These are phyloP conservation scores for Cardiocondyla obscurior DNA, from an alignment of 1,140 invertebrate genomes.

Conservation along the genomic window DNA sequence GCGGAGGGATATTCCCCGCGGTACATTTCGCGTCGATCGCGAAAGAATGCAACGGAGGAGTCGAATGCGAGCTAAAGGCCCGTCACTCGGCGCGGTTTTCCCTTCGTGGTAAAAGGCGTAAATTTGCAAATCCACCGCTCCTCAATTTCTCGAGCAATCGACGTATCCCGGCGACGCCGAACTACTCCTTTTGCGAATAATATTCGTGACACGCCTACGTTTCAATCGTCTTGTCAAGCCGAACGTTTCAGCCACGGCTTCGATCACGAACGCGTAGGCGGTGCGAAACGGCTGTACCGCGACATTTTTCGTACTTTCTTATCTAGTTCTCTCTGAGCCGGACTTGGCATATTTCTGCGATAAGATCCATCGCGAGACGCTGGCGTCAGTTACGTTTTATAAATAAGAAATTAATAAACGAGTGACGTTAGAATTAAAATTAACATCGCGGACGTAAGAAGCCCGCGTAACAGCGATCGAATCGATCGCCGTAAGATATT, in stretches of 20 bases:
- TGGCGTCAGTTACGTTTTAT: background rate
- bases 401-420: background rate
- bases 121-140: constrained; percentile 43
- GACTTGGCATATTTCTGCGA: too few relatives aligned
- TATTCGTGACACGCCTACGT: constrained; percentile 45
- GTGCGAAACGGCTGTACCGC: background rate
- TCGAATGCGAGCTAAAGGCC: background rate
- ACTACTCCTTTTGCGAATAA: constrained; percentile 61
- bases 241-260: constrained; percentile 19
- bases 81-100: too few relatives aligned
- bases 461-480: too few relatives aligned
- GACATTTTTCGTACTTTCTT: constrained; percentile 4
- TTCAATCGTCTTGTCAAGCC: constrained; percentile 34
- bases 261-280: background rate
- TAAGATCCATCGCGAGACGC: too few relatives aligned
- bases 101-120: constrained; percentile 14
- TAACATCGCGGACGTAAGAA: background rate
- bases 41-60: too few relatives aligned
- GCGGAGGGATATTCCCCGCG: background rate
- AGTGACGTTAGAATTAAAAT: background rate
- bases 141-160: background rate
- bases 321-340: background rate
- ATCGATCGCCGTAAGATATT: too few relatives aligned
- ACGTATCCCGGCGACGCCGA: background rate
- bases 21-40: background rate